Percentiles rank a stretch among this genome's conserved stretches.
Conservation (phyloP, 2,888 invertebrate genomes). For the Leptarthrus brevirostris region DNA sequence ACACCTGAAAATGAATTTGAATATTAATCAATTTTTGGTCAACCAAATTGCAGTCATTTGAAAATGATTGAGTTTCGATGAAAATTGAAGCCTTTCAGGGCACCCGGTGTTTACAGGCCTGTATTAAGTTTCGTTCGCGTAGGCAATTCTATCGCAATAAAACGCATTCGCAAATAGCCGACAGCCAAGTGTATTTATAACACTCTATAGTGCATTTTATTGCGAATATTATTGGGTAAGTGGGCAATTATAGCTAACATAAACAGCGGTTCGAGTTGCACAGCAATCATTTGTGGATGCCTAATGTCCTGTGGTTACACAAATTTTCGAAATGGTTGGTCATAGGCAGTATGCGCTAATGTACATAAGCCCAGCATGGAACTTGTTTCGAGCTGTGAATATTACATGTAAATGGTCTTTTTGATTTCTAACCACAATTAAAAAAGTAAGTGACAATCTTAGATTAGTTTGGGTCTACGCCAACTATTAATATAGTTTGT, state of each 20-base stretch:
- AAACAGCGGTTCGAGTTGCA: constrained; percentile 33
- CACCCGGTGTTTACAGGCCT: constrained; percentile 4
- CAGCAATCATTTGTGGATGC: constrained; percentile 38
- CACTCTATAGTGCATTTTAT: constrained; percentile 45
- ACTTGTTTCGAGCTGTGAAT: no score
- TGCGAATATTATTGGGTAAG: constrained; percentile 46
- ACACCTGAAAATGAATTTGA: constrained; percentile 46
- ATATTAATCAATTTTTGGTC: constrained; percentile 43
- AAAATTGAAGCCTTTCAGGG: constrained; percentile 15
- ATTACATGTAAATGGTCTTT: no score
- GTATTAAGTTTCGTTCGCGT: constrained; percentile 1
- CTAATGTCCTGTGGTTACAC: no score
- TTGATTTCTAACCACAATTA: no score
- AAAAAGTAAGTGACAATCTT: no score
- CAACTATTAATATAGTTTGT: no score
- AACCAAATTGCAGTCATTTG: constrained; percentile 24
- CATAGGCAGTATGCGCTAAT: no score
- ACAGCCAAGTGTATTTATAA: constrained; percentile 42
- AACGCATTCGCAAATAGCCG: constrained; percentile 40
- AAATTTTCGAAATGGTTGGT: no score
- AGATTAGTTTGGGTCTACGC: no score
- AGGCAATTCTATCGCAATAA: constrained; percentile 12
- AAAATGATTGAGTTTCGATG: constrained; percentile 36
- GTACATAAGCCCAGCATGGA: no score
- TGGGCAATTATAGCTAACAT: constrained; percentile 43